Evolutionary conservation across 2,113 vertebrate genomes (phyloP).

Genomic region (Odontesthes bonariensis): DNA sequence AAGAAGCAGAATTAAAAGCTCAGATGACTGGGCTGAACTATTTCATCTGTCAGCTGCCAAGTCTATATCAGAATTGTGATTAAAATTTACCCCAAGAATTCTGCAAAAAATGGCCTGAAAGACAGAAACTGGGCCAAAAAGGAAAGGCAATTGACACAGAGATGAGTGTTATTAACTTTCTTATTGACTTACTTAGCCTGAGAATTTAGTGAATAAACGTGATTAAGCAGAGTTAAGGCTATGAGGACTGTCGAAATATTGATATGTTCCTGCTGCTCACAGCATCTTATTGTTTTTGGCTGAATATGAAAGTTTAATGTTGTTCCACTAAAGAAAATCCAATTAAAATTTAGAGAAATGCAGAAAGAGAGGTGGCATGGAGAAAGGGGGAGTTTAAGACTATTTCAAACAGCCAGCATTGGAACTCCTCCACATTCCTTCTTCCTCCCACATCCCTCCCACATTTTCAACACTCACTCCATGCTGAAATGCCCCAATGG

Average conservation of each 20-base stretch:
- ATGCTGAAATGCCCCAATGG: constrained; percentile 54
- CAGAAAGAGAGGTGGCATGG: constrained; percentile 4
- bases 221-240: constrained; percentile 4
- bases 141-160: background rate
- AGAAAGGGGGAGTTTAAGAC: constrained; percentile 11
- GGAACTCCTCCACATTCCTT: constrained; percentile 69
- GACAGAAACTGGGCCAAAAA: background rate
- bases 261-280: background rate
- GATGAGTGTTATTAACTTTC: background rate
- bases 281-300: constrained; percentile 19
- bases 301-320: constrained; percentile 19
- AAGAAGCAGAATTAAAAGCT: background rate
- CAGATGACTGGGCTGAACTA: background rate
- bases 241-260: background rate
- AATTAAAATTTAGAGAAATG: constrained; percentile 24
- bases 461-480: constrained; percentile 48
- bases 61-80: background rate
- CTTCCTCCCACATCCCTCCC: constrained; percentile 64
- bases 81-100: background rate
- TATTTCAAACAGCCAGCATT: constrained; percentile 43
- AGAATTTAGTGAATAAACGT: background rate
- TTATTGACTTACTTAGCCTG: constrained; percentile 1
- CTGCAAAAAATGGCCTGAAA: constrained; percentile 1
- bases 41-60: background rate
- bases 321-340: constrained; percentile 5